Evolutionary conservation across 2,113 vertebrate species (phyloP).

Genomic region (Scatophagus argus): DNA sequence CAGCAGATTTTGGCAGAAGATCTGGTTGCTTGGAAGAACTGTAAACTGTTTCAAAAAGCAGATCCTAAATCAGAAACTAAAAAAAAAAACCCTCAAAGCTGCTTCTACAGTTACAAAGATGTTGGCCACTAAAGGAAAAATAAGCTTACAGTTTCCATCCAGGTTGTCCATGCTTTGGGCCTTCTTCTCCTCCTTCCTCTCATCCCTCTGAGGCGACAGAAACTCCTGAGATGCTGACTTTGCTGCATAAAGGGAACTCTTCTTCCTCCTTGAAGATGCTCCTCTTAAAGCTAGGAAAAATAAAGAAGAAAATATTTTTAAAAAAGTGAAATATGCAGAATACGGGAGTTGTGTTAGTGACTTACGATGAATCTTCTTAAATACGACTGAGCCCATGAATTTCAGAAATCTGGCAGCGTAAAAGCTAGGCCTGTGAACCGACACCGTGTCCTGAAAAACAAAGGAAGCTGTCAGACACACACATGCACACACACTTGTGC

Average conservation of each 20-base stretch:
- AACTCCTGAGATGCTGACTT: slow-evolving; percentile 93
- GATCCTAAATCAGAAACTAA: background rate
- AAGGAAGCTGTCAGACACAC: background rate
- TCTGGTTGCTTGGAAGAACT: slow-evolving; percentile 86
- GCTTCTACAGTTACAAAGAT: no score
- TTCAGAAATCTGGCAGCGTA: slow-evolving; percentile 96
- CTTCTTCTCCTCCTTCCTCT: slow-evolving; percentile 86
- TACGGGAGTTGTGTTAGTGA: background rate
- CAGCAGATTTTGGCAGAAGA: slow-evolving; percentile 85
- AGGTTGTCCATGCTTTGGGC: slow-evolving; percentile 92
- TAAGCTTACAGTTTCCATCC: slow-evolving; percentile 87
- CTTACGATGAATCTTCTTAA: slow-evolving; percentile 93
- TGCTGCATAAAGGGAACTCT: slow-evolving; percentile 84
- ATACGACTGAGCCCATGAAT: slow-evolving; percentile 94
- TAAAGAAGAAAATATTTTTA: background rate
- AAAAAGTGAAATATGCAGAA: background rate
- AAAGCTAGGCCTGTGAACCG: slow-evolving; percentile 94
- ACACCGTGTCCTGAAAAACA: slow-evolving; percentile 90
- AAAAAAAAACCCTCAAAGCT: no score
- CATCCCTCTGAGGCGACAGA: slow-evolving; percentile 82
- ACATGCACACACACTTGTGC: background rate
- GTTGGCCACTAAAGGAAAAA: background rate
- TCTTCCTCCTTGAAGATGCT: slow-evolving; percentile 90
- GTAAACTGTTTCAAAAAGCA: slow-evolving; percentile 78
- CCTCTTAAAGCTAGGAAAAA: slow-evolving; percentile 85